phyloP scores from a whole-genome alignment of 2,797 vertebrate species.

The Enteromius trimaculatus region DNA sequence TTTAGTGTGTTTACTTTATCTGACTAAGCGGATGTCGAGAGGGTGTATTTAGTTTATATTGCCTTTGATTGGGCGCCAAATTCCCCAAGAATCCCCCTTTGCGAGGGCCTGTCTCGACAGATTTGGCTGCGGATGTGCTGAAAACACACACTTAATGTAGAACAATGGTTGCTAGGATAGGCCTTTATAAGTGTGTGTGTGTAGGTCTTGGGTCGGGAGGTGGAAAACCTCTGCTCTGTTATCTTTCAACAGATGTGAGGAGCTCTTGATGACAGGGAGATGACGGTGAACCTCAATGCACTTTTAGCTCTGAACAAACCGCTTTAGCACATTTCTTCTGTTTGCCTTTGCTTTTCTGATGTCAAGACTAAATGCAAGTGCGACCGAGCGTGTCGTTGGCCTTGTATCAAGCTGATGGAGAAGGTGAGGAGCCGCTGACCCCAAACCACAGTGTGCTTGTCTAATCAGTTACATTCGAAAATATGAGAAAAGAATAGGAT shows the following conservation, averaged over 20 bases:
- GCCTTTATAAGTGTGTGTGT: neutral
- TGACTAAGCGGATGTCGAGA: slow-evolving; percentile 55
- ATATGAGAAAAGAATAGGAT: neutral
- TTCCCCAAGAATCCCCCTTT: slow-evolving; percentile 44
- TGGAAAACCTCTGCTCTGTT: slow-evolving; percentile 16
- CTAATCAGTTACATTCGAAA: neutral
- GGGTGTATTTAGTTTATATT: slow-evolving; percentile 54
- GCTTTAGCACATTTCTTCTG: slow-evolving; percentile 29
- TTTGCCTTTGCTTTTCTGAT: neutral
- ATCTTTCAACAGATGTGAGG: slow-evolving; percentile 58
- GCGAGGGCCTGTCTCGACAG: slow-evolving; percentile 56
- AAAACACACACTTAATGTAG: slow-evolving; percentile 57
- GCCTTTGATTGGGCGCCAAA: slow-evolving; percentile 62
- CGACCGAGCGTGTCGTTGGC: neutral
- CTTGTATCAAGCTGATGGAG: neutral
- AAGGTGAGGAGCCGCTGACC: neutral
- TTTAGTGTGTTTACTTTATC: slow-evolving; percentile 50
- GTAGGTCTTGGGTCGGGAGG: neutral
- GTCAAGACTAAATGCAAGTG: neutral
- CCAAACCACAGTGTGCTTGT: neutral
- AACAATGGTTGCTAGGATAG: slow-evolving; percentile 44
- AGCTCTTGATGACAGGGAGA: slow-evolving; percentile 48
- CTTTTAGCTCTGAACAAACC: slow-evolving; percentile 17
- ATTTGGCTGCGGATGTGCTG: slow-evolving; percentile 62
- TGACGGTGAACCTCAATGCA: slow-evolving; percentile 8